A percentile compares a stretch with the other conserved stretches of the same genome.
phyloP scores from a whole-genome alignment of 1,140 invertebrate species.

The Thaumetopoea pityocampa region DNA sequence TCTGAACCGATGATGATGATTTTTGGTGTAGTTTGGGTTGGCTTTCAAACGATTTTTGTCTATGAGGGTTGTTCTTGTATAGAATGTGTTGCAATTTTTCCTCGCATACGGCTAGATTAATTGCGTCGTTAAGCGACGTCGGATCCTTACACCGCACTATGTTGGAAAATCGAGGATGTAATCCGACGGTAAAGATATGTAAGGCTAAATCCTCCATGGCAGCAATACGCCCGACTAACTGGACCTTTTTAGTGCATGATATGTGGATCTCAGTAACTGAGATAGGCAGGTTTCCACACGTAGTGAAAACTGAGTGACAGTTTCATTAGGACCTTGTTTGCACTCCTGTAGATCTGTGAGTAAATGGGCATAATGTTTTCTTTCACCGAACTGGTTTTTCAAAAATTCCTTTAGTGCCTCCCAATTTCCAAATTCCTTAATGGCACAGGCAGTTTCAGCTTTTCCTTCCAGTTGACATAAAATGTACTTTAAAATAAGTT shows the following conservation, averaged over 20 bases:
- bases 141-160: constrained; percentile 21
- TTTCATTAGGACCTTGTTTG: neutral
- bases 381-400: constrained; percentile 22
- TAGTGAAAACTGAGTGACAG: constrained; percentile 9
- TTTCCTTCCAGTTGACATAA: too few relatives aligned
- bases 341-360: constrained; percentile 21
- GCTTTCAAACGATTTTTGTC: neutral
- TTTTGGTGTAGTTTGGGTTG: neutral
- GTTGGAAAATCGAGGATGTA: constrained; percentile 22
- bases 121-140: constrained; percentile 20
- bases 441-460: too few relatives aligned
- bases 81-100: constrained; percentile 21
- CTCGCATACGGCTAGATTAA: constrained; percentile 24
- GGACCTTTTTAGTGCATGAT: constrained; percentile 2
- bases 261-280: constrained; percentile 5
- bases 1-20: too few relatives aligned
- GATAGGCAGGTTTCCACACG: constrained; percentile 10
- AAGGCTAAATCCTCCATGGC: constrained; percentile 29
- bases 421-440: too few relatives aligned
- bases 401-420: constrained; percentile 30
- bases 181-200: constrained; percentile 21
- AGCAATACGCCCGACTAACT: constrained; percentile 10
- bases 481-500: too few relatives aligned
- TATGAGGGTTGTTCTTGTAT: neutral
- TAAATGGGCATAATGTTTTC: constrained; percentile 25